Base-by-base conservation (phyloP, 2,113 vertebrate genomes). In the Mastomys coucha region DNA sequence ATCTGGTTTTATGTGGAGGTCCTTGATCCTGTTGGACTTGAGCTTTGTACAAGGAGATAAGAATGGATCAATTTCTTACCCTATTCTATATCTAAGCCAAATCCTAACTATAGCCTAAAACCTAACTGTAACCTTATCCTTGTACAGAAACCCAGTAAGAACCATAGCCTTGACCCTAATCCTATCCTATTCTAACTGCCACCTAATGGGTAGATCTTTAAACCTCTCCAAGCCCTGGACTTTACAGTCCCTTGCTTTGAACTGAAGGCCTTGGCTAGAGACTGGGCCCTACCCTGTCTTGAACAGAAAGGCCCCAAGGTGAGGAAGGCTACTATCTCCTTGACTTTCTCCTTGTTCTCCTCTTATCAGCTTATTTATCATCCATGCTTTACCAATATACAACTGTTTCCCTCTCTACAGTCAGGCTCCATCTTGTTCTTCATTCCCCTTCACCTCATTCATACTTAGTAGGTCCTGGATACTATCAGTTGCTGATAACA, bases 351-450 rank as follows among this genome's bases (percentile, higher is more conserved):
- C 20, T 31, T 56, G 5, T 17, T 3, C 1, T n/a, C 33, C 39
- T 86, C 36, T 36, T 17, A 12, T 33, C 16, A 16, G 1, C n/a
- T 16, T 53, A 5, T 72, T 45, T 49, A 58, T n/a, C 65, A 82
- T 8, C 49, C n/a, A 20, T 11, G 11, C 1, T 11, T 14, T 0
- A 3, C 2, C 5, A 10, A 39, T 36, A 14, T 65, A 31, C 31
- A 1, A 3, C 16, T 45, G 6, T n/a, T 42, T 72, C 22, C 13
- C 6, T 49, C 14, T 26, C 39, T 28, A 2, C 7, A 42, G 86
- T 56, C 5, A 56, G 28, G 31, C 26, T 60, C 53, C 33, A 2
- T 10, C 19, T 72, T 13, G 60, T 84, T 39, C 77, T 58, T 4
- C 1, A 7, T 63, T 14, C 28, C 24, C 45, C 60, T 33, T 33